phyloP scores from a whole-genome alignment of 2,113 vertebrate genomes.

The Collichthys lucidus region DNA sequence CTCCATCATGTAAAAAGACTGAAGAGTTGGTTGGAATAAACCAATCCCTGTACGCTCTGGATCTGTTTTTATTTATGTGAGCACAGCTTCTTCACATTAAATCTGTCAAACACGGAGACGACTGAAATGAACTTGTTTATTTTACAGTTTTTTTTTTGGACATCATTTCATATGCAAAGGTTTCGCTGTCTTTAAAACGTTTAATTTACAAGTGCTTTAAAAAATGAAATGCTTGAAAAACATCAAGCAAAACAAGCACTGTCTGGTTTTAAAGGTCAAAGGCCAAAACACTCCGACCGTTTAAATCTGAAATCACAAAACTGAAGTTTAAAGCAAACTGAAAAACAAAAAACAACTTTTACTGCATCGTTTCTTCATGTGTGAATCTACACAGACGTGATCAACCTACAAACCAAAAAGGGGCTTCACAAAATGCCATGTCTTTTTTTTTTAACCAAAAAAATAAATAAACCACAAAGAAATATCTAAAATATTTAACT shows the following conservation, averaged over 20 bases:
- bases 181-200: slow-evolving; percentile 56
- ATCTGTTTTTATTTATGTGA: slow-evolving; percentile 50
- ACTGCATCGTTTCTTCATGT: neutral
- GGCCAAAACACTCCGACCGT: neutral
- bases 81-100: slow-evolving; percentile 9
- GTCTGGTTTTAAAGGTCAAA: slow-evolving; percentile 44
- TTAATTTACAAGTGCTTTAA: slow-evolving; percentile 69
- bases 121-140: slow-evolving; percentile 32
- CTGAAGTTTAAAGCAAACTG: neutral
- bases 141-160: slow-evolving; percentile 33
- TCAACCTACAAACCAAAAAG: neutral
- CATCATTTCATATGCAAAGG: slow-evolving; percentile 22
- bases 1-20: slow-evolving; percentile 42
- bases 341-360: neutral
- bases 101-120: neutral
- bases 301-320: neutral
- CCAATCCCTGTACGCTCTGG: slow-evolving; percentile 28
- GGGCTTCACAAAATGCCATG: neutral
- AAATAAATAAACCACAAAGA: neutral
- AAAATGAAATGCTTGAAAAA: slow-evolving; percentile 40
- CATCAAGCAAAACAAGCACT: slow-evolving; percentile 35
- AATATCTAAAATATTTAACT: neutral
- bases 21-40: slow-evolving; percentile 73
- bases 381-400: neutral
- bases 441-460: neutral